Conservation (phyloP, 2,797 vertebrate genomes). For the Pachyuromys duprasi region DNA sequence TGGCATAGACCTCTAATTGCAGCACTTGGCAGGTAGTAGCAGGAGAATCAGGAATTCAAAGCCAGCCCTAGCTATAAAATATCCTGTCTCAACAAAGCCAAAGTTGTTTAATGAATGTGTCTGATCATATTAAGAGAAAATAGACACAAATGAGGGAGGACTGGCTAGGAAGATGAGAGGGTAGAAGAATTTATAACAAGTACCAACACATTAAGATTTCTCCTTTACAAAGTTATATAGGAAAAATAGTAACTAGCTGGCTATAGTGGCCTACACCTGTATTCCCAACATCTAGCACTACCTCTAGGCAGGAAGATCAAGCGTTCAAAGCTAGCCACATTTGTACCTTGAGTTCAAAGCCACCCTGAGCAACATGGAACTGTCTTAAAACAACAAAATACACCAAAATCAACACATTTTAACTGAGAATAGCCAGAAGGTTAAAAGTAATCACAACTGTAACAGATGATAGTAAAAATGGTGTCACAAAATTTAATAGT, state of each 20-base stretch:
- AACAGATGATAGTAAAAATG: background rate
- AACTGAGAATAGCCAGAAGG: conserved; percentile 12
- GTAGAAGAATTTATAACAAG: background rate
- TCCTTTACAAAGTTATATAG: background rate
- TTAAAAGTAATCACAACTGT: conserved; percentile 17
- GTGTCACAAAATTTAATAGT: background rate
- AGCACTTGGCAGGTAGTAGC: background rate
- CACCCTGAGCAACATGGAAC: background rate
- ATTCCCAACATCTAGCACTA: background rate
- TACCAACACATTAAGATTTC: background rate
- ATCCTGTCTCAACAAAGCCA: background rate
- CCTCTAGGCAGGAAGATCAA: background rate
- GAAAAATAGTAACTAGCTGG: background rate
- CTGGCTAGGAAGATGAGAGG: background rate
- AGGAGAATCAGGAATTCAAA: background rate
- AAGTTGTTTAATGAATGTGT: background rate
- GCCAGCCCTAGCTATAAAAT: background rate
- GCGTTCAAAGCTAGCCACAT: background rate
- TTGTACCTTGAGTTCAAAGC: background rate
- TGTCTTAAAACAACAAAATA: background rate
- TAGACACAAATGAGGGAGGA: background rate
- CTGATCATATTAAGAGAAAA: background rate
- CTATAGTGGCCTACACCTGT: background rate
- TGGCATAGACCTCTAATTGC: background rate
- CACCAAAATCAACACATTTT: background rate